Conservation (phyloP, 2,113 vertebrate genomes). For the Motacilla alba region DNA sequence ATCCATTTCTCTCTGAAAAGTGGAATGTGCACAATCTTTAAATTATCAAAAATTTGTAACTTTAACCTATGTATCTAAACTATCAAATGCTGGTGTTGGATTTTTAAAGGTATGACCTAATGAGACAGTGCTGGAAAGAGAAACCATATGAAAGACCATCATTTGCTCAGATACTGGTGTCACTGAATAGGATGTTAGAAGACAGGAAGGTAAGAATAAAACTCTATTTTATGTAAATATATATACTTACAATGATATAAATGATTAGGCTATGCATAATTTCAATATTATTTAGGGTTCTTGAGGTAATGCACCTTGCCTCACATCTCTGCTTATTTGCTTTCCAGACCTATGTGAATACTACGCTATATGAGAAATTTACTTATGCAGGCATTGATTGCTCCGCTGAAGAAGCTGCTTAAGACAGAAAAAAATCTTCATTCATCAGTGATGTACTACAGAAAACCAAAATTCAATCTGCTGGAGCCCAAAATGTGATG, state of each 20-base stretch:
- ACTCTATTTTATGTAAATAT: neutral
- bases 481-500: slow-evolving; percentile 36
- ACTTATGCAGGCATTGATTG: slow-evolving; percentile 89
- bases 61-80: neutral
- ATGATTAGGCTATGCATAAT: neutral
- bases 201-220: slow-evolving; percentile 81
- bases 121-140: slow-evolving; percentile 88
- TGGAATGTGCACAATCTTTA: neutral
- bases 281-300: neutral
- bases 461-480: neutral
- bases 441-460: neutral
- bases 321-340: neutral
- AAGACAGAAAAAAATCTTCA: neutral
- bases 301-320: neutral
- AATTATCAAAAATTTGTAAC: neutral
- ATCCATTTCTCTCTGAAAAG: neutral
- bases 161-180: slow-evolving; percentile 86
- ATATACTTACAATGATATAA: neutral
- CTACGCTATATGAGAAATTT: slow-evolving; percentile 89
- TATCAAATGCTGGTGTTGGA: neutral
- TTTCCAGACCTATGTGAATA: slow-evolving; percentile 86
- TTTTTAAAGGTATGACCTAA: slow-evolving; percentile 82
- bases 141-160: slow-evolving; percentile 88
- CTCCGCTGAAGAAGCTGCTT: slow-evolving; percentile 88
- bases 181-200: slow-evolving; percentile 86